Conservation (phyloP, 2,113 vertebrate species). For the Hemichromis elongatus region DNA sequence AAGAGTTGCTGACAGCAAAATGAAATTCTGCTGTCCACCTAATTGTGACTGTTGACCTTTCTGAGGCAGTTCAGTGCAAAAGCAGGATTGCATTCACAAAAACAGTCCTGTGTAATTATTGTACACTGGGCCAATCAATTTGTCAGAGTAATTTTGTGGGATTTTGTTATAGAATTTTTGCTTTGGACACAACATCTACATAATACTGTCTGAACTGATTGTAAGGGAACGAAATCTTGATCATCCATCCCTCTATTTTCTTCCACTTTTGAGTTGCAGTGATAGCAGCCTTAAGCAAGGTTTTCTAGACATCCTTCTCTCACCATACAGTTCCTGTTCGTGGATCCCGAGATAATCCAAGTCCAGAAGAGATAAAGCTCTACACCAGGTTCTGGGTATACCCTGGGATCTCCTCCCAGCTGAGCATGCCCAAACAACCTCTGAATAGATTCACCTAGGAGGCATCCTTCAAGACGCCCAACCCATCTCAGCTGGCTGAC, state of each 20-base stretch:
- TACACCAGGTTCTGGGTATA: background rate
- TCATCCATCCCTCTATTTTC: background rate
- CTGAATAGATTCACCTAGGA: background rate
- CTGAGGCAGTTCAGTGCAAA: background rate
- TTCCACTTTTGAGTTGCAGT: background rate
- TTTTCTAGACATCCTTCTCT: background rate
- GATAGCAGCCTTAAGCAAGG: background rate
- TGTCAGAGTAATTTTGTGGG: background rate
- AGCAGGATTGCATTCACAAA: background rate
- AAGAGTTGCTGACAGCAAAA: background rate
- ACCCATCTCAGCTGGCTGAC: background rate
- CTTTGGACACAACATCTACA: background rate
- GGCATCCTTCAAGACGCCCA: background rate
- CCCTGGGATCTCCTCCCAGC: background rate
- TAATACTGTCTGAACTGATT: background rate
- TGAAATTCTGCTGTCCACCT: background rate
- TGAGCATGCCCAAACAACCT: background rate
- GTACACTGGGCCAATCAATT: background rate
- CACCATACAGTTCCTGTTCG: background rate
- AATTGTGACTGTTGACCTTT: background rate
- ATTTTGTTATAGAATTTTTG: background rate
- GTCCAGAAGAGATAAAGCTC: background rate
- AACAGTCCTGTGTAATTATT: background rate
- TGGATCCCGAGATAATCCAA: background rate
- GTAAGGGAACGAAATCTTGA: background rate